Conservation (phyloP, 2,888 invertebrate genomes). For the Cosmia pyralina region DNA sequence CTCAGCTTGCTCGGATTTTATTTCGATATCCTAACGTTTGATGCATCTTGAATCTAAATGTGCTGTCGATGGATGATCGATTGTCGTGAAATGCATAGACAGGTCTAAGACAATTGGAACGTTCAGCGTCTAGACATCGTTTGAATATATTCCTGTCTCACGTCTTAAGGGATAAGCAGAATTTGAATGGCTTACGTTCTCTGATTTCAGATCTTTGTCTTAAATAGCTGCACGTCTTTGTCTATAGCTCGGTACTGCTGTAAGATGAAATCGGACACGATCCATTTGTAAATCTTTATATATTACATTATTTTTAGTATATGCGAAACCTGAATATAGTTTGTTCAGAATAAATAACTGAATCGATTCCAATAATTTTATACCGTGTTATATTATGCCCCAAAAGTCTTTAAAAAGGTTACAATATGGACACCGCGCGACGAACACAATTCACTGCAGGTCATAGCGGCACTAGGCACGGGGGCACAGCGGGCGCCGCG, state of each 20-base stretch:
- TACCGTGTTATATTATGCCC: no score
- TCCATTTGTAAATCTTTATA: neutral
- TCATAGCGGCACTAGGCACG: no score
- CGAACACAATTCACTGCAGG: no score
- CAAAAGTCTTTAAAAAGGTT: no score
- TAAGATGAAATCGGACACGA: neutral
- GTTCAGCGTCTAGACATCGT: constrained; percentile 52
- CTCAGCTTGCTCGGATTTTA: constrained; percentile 3
- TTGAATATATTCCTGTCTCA: constrained; percentile 34
- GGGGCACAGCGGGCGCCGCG: no score
- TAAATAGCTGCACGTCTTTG: neutral
- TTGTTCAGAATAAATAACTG: no score
- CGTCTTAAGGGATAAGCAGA: constrained; percentile 20
- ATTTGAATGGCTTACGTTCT: constrained; percentile 3
- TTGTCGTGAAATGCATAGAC: constrained; percentile 35
- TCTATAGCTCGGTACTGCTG: neutral
- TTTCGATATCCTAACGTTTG: constrained; percentile 14
- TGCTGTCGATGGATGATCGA: constrained; percentile 33
- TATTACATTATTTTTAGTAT: no score
- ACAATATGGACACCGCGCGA: no score
- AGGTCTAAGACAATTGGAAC: constrained; percentile 27
- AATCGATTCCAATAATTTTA: no score
- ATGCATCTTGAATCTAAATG: constrained; percentile 37
- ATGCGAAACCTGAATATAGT: no score
- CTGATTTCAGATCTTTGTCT: constrained; percentile 1